A percentile compares a stretch with the other conserved stretches of the same genome.
Evolutionary conservation across 1,140 invertebrate species (phyloP).

Genomic region (Drosophila murphyi): DNA sequence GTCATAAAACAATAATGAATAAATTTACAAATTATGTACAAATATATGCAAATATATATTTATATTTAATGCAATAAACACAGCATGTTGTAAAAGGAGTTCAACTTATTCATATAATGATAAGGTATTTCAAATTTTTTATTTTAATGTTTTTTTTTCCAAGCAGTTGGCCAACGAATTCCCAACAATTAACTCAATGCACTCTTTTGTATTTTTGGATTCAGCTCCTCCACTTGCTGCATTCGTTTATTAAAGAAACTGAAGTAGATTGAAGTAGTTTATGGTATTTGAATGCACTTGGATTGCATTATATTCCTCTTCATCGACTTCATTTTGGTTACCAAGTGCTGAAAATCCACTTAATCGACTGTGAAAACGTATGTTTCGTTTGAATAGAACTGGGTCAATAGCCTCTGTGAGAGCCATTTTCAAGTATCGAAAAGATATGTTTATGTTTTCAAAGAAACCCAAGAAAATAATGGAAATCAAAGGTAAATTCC

Average conservation of each 20-base stretch:
- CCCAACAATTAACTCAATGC: slow-evolving; percentile 3
- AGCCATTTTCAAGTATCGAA: slow-evolving; percentile 31
- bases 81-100: no score
- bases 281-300: slow-evolving; percentile 43
- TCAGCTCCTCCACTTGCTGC: slow-evolving; percentile 13
- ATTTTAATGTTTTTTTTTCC: not conserved
- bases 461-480: slow-evolving; percentile 42
- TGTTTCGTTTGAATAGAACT: slow-evolving; percentile 43
- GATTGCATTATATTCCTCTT: slow-evolving; percentile 43
- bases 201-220: slow-evolving; percentile 20
- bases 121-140: no score
- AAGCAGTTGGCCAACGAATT: not conserved
- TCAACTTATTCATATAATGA: no score
- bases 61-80: no score
- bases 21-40: no score
- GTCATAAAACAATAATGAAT: no score
- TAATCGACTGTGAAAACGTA: slow-evolving; percentile 69
- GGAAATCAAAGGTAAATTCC: slow-evolving; percentile 58
- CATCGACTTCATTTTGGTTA: slow-evolving; percentile 5
- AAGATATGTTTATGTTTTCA: slow-evolving; percentile 67
- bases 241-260: slow-evolving; percentile 35
- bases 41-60: no score
- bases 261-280: slow-evolving; percentile 51
- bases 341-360: slow-evolving; percentile 58
- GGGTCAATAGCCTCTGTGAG: slow-evolving; percentile 65